Conservation (phyloP, 2,113 vertebrate genomes). For the Lycaon pictus region DNA sequence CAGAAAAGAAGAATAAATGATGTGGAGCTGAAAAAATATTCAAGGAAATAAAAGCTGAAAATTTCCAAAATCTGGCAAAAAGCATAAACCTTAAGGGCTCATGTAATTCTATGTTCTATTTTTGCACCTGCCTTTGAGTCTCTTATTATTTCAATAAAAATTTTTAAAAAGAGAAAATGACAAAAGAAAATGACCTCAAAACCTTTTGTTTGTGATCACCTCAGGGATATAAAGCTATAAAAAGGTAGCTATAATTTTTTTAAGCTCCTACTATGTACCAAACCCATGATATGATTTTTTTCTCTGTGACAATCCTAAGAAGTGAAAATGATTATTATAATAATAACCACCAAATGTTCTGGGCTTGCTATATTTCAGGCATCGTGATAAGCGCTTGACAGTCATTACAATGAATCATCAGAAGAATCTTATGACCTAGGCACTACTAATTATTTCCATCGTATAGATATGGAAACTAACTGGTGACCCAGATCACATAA, state of each 20-base stretch:
- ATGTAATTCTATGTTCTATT: neutral
- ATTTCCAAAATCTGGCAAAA: neutral
- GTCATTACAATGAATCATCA: neutral
- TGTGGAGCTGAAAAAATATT: neutral
- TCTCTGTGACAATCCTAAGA: neutral
- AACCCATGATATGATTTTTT: neutral
- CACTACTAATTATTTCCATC: neutral
- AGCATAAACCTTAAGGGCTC: neutral
- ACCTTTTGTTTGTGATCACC: neutral
- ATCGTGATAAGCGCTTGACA: neutral
- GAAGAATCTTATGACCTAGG: neutral
- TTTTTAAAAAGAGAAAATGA: neutral
- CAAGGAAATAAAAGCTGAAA: neutral
- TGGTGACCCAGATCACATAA: neutral
- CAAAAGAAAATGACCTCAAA: neutral
- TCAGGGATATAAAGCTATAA: slow-evolving; percentile 2
- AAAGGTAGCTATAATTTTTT: neutral
- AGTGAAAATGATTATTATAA: neutral
- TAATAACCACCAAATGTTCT: neutral
- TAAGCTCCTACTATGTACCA: neutral
- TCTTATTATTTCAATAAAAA: slow-evolving; percentile 16
- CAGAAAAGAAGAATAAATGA: neutral
- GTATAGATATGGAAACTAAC: neutral
- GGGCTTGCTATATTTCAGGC: neutral
- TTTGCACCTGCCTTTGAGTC: neutral